Percentiles rank a stretch among this genome's conserved stretches.
Conservation (phyloP, 2,888 invertebrate genomes). For the Cryptus viduatorius region DNA sequence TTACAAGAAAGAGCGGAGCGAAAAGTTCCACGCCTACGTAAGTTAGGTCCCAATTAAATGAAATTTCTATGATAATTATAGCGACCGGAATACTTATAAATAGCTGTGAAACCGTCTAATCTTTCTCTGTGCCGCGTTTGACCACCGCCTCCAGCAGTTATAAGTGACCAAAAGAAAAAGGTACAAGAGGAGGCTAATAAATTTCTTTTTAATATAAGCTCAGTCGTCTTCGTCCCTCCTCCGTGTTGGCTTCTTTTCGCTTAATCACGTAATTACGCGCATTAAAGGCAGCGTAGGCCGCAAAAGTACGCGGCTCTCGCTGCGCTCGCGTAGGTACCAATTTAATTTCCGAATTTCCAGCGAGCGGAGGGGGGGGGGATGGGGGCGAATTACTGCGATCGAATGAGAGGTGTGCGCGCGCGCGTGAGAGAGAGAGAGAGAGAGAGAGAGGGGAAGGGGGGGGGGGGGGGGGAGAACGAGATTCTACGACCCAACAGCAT, state of each 20-base stretch:
- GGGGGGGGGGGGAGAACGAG: conserved; percentile 8
- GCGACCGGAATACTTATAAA: conserved; percentile 25
- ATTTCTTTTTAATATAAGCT: conserved; percentile 31
- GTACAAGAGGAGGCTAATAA: conserved; percentile 34
- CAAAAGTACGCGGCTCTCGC: conserved; percentile 6
- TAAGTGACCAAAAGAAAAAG: conserved; percentile 20
- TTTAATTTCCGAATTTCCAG: conserved; percentile 82
- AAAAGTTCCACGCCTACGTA: no score
- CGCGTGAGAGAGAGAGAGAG: neutral
- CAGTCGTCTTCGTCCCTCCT: conserved; percentile 11
- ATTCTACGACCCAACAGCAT: conserved; percentile 44
- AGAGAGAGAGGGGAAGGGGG: neutral
- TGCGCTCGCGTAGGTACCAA: conserved; percentile 77
- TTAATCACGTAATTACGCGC: conserved; percentile 81
- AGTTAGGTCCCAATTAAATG: no score
- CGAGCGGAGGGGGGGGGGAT: conserved; percentile 23
- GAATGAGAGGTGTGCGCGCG: conserved; percentile 41
- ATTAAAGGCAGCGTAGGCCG: conserved; percentile 75
- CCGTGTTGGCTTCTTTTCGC: conserved; percentile 36
- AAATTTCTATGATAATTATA: no score
- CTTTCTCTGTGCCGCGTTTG: conserved; percentile 28
- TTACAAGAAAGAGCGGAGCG: neutral
- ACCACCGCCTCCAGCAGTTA: neutral
- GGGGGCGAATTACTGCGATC: conserved; percentile 76
- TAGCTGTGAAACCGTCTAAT: conserved; percentile 28